Percentiles rank a stretch among this genome's conserved stretches.
Evolutionary conservation across 1,140 invertebrate species (phyloP).

Genomic region (Platyscapa corneri): DNA sequence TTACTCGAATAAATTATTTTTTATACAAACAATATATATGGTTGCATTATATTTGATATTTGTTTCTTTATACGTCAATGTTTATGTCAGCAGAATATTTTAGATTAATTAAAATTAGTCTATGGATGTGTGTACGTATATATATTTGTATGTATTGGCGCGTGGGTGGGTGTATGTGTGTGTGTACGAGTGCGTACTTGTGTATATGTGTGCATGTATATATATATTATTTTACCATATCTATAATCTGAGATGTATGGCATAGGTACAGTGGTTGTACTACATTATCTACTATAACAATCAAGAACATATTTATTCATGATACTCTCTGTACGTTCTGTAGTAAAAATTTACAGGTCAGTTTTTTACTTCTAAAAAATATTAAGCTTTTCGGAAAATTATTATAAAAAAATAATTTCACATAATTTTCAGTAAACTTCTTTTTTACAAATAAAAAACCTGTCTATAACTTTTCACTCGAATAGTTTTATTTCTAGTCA

Average conservation of each 20-base stretch:
- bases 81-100: slow-evolving; percentile 44
- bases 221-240: slow-evolving; percentile 27
- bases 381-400: not conserved
- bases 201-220: too few species aligned
- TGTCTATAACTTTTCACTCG: slow-evolving; percentile 13
- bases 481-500: slow-evolving; percentile 33
- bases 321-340: slow-evolving; percentile 2
- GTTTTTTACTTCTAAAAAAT: slow-evolving; percentile 5
- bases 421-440: not conserved
- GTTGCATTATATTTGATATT: not conserved
- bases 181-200: too few species aligned
- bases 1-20: not conserved
- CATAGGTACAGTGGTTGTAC: slow-evolving; percentile 42
- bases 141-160: too few species aligned
- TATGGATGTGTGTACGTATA: not conserved
- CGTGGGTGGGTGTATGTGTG: too few species aligned
- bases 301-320: slow-evolving; percentile 36
- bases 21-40: slow-evolving; percentile 10
- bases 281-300: slow-evolving; percentile 45
- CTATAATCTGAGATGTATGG: slow-evolving; percentile 49
- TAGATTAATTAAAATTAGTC: slow-evolving; percentile 35
- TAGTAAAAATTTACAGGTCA: slow-evolving; percentile 20
- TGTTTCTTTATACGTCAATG: slow-evolving; percentile 25
- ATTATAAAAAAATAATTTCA: not conserved
- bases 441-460: slow-evolving; percentile 28